Evolutionary conservation across 2,888 invertebrate genomes (phyloP), one percentile per base, ranked within the genome.

Genomic region (Dolichomitus sp.): DNA sequence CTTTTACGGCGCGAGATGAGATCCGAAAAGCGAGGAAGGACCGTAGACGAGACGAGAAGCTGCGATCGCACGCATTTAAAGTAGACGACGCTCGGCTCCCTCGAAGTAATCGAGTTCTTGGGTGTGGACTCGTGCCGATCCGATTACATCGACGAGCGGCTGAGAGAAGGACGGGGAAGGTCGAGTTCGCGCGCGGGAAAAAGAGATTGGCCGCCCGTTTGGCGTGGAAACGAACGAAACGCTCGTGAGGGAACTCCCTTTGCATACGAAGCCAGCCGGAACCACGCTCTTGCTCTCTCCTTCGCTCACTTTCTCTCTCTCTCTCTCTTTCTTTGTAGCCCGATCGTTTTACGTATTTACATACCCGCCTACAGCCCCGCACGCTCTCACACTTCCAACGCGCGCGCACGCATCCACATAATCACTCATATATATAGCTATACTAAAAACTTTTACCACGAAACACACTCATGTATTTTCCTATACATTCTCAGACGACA

Each of bases 191-290:
- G 48, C 33, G 70, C 23, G 68, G 68, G 68, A 76, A 59, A 59
- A 81, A 86, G 82, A 85, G 87, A 87, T 88, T 83, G 88, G 85
- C 84, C 83, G 87, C 81, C 84, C 84, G 88, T 86, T 89, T 89
- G 88, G 84, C 86, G 84, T 74, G 79, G 83, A 83, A 88, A 87
- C 84, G 84, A 87, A 84, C 85, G 82, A 83, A 84, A 84, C 84
- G 83, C 50, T 69, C 52, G 63, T 59, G 30, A 33, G 17, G 52
- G 59, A 48, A 50, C 30, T 45, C 63, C 42, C 59, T 76, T 57
- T 69, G 73, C 52, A 80, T 69, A 76, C 40, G 50, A 42, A 69
- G 42, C 11, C n/a, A 61, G 57, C 57, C 57, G 57, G 57, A 17
- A 33, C 9, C 57, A n/a, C 33, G 11, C 33, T 2, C 30, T 33